Evolutionary conservation across 1,140 invertebrate genomes (phyloP).

Genomic region (Procambarus clarkii): DNA sequence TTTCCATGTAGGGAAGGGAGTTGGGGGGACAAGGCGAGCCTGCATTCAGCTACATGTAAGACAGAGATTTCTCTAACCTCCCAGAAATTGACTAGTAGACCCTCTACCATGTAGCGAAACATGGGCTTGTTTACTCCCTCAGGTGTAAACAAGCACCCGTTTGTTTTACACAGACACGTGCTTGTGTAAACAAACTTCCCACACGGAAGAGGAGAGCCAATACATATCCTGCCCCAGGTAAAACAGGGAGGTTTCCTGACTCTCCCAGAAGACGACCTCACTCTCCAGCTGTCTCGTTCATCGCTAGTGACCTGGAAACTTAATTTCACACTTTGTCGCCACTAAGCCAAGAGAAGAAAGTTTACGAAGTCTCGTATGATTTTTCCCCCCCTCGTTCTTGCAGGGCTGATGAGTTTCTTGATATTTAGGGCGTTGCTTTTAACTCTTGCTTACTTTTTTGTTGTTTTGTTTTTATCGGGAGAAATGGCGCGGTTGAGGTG

Average conservation of each 20-base stretch:
- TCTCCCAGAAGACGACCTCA: neutral
- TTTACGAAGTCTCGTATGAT: neutral
- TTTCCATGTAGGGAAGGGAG: too few species aligned
- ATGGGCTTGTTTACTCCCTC: too few species aligned
- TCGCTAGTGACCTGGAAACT: constrained; percentile 12
- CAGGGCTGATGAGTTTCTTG: constrained; percentile 3
- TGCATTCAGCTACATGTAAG: too few species aligned
- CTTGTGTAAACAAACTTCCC: too few species aligned
- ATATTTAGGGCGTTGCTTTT: neutral
- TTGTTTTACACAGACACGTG: too few species aligned
- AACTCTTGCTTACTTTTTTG: too few species aligned
- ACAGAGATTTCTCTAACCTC: too few species aligned
- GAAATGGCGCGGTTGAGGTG: neutral
- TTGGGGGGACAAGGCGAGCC: too few species aligned
- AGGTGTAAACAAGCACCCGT: too few species aligned
- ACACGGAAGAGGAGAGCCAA: too few species aligned
- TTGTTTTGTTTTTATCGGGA: neutral
- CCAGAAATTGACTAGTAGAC: too few species aligned
- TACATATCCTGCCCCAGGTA: neutral
- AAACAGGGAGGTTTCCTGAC: neutral
- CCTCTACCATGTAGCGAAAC: too few species aligned
- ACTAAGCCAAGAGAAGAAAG: constrained; percentile 9
- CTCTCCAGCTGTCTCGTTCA: constrained; percentile 11
- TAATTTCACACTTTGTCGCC: constrained; percentile 19
- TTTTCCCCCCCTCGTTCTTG: neutral